Percentiles rank a stretch among this genome's conserved stretches.
phyloP scores from a whole-genome alignment of 2,888 invertebrate genomes.

The Lasioglossum zephyrum region DNA sequence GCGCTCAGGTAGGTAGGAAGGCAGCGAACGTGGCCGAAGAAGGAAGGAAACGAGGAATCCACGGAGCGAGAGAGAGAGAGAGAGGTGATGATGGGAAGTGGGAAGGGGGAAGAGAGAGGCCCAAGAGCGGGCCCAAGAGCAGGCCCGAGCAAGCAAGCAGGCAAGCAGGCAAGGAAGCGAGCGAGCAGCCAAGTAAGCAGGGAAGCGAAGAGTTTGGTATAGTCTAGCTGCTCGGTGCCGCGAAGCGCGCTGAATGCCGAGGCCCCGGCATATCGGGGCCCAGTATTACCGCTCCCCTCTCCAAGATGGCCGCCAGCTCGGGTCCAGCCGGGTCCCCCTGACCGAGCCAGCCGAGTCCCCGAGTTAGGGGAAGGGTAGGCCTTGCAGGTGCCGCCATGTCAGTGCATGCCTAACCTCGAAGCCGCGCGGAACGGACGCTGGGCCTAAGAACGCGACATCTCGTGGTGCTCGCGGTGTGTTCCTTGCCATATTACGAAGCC shows the following conservation, averaged over 20 bases:
- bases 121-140: not conserved
- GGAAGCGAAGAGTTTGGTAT: constrained; percentile 71
- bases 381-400: constrained; percentile 84
- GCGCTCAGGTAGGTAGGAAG: constrained; percentile 73
- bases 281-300: constrained; percentile 77
- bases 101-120: constrained; percentile 6
- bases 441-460: constrained; percentile 76
- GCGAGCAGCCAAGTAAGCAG: constrained; percentile 33
- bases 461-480: constrained; percentile 59
- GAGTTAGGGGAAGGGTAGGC: constrained; percentile 80
- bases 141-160: constrained; percentile 2
- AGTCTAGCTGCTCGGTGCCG: constrained; percentile 75
- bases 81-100: not conserved
- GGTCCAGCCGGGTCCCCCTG: constrained; percentile 78
- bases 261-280: constrained; percentile 65
- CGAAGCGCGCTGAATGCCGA: constrained; percentile 75
- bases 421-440: constrained; percentile 82
- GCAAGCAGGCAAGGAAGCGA: not conserved
- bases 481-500: constrained; percentile 30
- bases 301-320: constrained; percentile 82
- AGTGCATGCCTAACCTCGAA: constrained; percentile 84
- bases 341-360: constrained; percentile 74
- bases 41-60: constrained; percentile 33
- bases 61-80: constrained; percentile 10
- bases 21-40: constrained; percentile 34